Conservation (phyloP, 1,140 invertebrate species). For the Cryptotermes secundus region DNA sequence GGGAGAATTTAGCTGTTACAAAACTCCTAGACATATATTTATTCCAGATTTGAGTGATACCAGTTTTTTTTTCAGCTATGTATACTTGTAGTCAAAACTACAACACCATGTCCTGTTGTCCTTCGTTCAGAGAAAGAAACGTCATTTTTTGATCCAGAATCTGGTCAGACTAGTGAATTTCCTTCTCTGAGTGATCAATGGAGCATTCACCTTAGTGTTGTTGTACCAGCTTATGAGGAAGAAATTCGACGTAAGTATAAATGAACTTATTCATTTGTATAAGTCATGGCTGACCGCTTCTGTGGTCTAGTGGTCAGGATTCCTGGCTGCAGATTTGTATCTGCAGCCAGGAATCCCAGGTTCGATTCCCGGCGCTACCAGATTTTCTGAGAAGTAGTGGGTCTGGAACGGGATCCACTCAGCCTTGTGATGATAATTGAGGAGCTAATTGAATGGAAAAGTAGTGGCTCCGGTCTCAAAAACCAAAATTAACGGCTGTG, state of each 20-base stretch:
- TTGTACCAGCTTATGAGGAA: slow-evolving; percentile 97
- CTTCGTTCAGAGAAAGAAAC: slow-evolving; percentile 71
- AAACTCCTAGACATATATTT: not conserved
- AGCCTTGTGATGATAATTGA: too few species aligned
- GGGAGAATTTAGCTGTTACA: not conserved
- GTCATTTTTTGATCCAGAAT: slow-evolving; percentile 67
- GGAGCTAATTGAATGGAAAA: too few species aligned
- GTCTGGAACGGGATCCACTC: too few species aligned
- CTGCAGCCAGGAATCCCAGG: too few species aligned
- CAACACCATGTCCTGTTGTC: slow-evolving; percentile 68
- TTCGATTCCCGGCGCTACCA: too few species aligned
- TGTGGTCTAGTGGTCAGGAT: too few species aligned
- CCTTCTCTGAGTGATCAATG: slow-evolving; percentile 70
- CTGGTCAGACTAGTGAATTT: slow-evolving; percentile 61
- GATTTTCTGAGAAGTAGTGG: too few species aligned
- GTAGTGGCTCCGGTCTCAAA: too few species aligned
- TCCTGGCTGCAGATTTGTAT: too few species aligned
- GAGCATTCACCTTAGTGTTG: slow-evolving; percentile 76
- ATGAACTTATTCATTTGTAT: too few species aligned
- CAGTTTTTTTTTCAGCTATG: slow-evolving; percentile 54
- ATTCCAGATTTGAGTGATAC: not conserved
- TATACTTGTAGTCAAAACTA: slow-evolving; percentile 55
- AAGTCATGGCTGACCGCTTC: too few species aligned
- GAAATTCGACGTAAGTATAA: slow-evolving; percentile 75
- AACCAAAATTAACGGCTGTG: too few species aligned